Evolutionary conservation across 2,113 vertebrate genomes (phyloP), one percentile per base, ranked within the genome.

Genomic region (Mirza zaza): DNA sequence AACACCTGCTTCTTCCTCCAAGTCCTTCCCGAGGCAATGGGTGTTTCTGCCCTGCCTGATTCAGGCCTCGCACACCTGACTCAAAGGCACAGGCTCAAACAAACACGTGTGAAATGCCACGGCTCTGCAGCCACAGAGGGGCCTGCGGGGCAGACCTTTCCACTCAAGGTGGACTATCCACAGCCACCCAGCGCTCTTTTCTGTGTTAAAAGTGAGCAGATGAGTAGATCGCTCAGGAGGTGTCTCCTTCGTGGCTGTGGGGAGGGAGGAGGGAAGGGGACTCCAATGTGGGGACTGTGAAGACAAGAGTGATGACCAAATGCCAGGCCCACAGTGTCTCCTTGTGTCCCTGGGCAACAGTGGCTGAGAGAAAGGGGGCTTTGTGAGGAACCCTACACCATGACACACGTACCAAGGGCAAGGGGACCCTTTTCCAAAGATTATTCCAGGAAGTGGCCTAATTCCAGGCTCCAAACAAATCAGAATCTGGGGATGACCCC

Each of bases 81-180:
- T 76, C 85, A 55, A 75, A 94, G 94, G 75, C 50, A 88, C 57
- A 97, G 55, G 21, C 61, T 88, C 76, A 63, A 82, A 32, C 29
- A 67, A 55, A 61, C 29, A 52, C 29, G 20, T 0, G 5, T 27
- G 36, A 68, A 61, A 83, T 15, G 65, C 25, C 77, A 10, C 36
- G 27, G 17, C 34, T 68, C 45, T 73, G 29, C 3, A 73, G 11
- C 71, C 45, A 71, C 10, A 18, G 63, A 12, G 36, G 13, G 12
- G 9, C 21, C 67, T 70, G 15, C 18, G 0, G 55, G n/a, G 76
- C 0, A 1, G 61, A 52, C 2, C 45, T 34, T 79, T 57, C 71
- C 29, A 29, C 23, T 61, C 1, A 12, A 82, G 20, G 42, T 2
- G 7, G 2, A 29, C 59, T 48, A 17, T 3, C 73, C 61, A 61